Evolutionary conservation across 2,888 invertebrate genomes (phyloP), one percentile per base, ranked within the genome.

Genomic region (Chalcis sispes): DNA sequence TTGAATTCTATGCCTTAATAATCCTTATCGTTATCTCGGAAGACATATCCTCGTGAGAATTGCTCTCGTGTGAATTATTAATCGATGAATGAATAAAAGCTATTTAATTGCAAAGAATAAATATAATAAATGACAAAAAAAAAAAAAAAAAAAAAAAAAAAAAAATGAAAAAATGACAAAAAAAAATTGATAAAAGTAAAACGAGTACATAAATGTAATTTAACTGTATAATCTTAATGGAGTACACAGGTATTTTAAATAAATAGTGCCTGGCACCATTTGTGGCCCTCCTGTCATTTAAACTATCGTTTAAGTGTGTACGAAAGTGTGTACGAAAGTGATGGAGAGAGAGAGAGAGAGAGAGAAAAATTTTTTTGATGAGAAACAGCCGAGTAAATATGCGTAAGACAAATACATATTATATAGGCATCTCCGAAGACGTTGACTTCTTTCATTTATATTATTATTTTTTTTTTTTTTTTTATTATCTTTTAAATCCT

Each of bases 191-290:
- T 71, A 66, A 75, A 72, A 72, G 48, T 67, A 73, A 61, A 77
- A 65, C 71, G 72, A 69, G 65, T 71, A 72, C 58, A 79, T 77
- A 72, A 77, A 72, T 84, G 83, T 83, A 85, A 83, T 84, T 80
- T 78, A 81, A 82, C 66, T 81, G 77, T 81, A 83, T 70, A 78
- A 79, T 79, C 79, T 83, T 79, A 81, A 83, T 83, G 84, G 84
- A 84, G 80, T 84, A 87, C 85, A 85, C 88, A 85, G 86, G 86
- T 88, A 87, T 87, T 85, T 78, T 85, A 82, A 86, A 85, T 86
- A 85, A 88, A 87, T 88, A 88, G 88, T 88, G 88, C 88, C 88
- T 88, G 88, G 87, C 87, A 88, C 88, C 87, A 83, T 85, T 88
- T 85, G 88, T 88, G 87, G 88, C 88, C 88, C 88, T 87, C 85